Conservation (phyloP, 2,113 vertebrate genomes). For the Tragelaphus scriptus region DNA sequence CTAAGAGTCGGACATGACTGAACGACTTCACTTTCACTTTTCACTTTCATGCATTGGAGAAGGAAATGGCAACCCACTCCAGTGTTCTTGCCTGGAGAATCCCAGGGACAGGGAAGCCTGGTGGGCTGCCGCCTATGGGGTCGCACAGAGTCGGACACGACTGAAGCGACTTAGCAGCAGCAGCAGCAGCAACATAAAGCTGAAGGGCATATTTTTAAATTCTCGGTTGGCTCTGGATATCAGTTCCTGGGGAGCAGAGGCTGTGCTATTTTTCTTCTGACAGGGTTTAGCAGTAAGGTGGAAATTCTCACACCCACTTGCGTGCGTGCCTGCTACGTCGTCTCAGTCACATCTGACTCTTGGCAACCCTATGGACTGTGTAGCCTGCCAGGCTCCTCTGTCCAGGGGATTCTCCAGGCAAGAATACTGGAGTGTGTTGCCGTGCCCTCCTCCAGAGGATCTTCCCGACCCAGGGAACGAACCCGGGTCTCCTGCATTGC, state of each 20-base stretch:
- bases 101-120: too few relatives aligned
- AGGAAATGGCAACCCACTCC: too few relatives aligned
- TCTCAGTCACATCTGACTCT: neutral
- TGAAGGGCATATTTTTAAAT: neutral
- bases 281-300: neutral
- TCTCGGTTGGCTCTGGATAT: neutral
- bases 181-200: neutral
- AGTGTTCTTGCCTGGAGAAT: too few relatives aligned
- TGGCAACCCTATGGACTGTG: neutral
- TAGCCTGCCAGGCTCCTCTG: neutral
- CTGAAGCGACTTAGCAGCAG: too few relatives aligned
- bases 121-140: too few relatives aligned
- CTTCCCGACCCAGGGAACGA: neutral
- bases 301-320: neutral
- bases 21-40: too few relatives aligned
- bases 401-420: neutral
- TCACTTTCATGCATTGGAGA: too few relatives aligned
- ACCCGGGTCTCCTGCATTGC: neutral
- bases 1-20: too few relatives aligned
- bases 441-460: neutral
- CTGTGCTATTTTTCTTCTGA: neutral
- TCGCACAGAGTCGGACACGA: too few relatives aligned
- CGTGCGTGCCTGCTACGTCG: accelerated
- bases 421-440: neutral
- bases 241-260: neutral